Evolutionary conservation across 2,113 vertebrate genomes (phyloP).

Genomic region (Labeo catla): DNA sequence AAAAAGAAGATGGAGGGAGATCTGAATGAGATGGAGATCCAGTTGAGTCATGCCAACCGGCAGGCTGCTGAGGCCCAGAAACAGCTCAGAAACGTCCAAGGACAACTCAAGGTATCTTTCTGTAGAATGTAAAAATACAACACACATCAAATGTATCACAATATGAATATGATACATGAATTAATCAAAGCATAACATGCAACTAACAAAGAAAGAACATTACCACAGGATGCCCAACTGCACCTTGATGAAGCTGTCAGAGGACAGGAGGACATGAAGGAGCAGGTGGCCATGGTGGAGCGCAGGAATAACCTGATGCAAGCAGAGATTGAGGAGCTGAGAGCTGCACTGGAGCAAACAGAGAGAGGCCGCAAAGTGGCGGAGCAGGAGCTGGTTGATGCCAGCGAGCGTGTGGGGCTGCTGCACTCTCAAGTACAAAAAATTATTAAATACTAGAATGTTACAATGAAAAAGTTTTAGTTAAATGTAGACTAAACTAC

Average conservation of each 20-base stretch:
- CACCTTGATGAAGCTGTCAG: constrained; percentile 48
- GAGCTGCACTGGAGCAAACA: constrained; percentile 85
- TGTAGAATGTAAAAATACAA: not conserved
- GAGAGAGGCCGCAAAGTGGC: constrained; percentile 85
- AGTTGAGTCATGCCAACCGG: constrained; percentile 52
- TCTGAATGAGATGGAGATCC: constrained; percentile 53
- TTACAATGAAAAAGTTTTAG: too few species aligned
- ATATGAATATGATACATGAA: not conserved
- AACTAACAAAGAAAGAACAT: not conserved
- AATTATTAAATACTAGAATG: too few species aligned
- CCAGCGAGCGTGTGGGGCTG: constrained; percentile 76
- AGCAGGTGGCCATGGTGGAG: constrained; percentile 87
- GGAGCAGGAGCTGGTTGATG: constrained; percentile 88
- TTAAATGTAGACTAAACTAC: too few species aligned
- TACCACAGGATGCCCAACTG: constrained; percentile 75
- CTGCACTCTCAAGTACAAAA: too few species aligned
- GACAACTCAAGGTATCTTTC: constrained; percentile 47
- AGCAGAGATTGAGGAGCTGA: constrained; percentile 87
- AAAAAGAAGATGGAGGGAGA: constrained; percentile 58
- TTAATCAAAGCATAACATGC: not conserved
- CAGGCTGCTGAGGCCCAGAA: constrained; percentile 54
- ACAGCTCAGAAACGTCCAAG: constrained; percentile 53
- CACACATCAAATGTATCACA: not conserved
- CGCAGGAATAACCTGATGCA: constrained; percentile 85
- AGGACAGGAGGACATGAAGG: constrained; percentile 84